A percentile compares a stretch with the other conserved stretches of the same genome.
Evolutionary conservation across 2,113 vertebrate species (phyloP).

Genomic region (Cheirogaleus medius): DNA sequence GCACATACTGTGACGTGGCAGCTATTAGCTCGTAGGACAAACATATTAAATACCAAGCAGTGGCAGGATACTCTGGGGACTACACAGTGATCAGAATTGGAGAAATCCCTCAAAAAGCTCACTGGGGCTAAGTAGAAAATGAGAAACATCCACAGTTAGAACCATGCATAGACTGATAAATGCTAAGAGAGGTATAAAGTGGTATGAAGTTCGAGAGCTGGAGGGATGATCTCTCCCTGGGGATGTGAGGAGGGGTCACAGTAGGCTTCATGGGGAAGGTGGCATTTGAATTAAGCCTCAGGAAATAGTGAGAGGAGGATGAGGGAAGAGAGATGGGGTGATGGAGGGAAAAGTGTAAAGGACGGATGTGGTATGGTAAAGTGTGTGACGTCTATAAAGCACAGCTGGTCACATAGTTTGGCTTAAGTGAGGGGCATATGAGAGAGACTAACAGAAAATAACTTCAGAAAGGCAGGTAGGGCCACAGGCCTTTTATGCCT

Average conservation of each 20-base stretch:
- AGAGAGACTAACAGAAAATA: not conserved
- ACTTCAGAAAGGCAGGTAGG: not conserved
- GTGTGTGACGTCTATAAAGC: not conserved
- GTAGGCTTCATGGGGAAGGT: not conserved
- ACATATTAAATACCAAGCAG: not conserved
- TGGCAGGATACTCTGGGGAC: not conserved
- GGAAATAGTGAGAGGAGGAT: not conserved
- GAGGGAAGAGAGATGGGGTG: not conserved
- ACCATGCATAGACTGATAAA: not conserved
- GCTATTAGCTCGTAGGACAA: not conserved
- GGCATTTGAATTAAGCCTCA: not conserved
- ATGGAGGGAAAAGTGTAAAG: not conserved
- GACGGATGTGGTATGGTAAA: accelerated
- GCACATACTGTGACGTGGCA: not conserved
- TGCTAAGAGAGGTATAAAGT: not conserved
- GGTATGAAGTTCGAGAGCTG: not conserved
- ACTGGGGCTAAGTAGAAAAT: not conserved
- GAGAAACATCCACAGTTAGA: not conserved
- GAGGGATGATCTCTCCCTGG: not conserved
- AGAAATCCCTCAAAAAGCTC: not conserved
- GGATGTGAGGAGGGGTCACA: accelerated
- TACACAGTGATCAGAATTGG: not conserved
- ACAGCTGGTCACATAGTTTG: not conserved
- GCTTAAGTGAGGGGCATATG: not conserved
- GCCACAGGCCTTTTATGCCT: not conserved